Base-by-base conservation (phyloP, 2,113 vertebrate species). In the Pithys albifrons region DNA sequence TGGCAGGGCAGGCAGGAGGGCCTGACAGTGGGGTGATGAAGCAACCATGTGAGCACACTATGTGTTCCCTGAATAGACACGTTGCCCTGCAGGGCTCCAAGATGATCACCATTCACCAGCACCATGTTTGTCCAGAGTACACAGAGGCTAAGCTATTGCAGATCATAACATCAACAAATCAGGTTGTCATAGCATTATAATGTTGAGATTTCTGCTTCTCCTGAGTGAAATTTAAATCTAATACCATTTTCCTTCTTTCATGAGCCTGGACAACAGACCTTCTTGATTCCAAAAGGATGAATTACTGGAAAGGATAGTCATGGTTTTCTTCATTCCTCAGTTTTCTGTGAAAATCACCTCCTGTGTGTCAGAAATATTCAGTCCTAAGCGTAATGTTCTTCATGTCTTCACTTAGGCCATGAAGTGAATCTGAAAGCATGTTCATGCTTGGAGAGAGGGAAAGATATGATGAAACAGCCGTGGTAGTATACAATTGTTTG, bases 401-500 rank as follows among this genome's bases (percentile, higher is more conserved):
- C 31, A 43, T 27, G 10, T 39, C 55, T 91, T 84, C 48, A 55
- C 61, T 92, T 70, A 88, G 43, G 58, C 28, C 25, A 58, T 17
- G 15, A 46, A 13, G 28, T 10, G 23, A 88, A 90, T 37, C 64
- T 76, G 55, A 88, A 90, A 90, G 31, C 11, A 12, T 37, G 28
- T 51, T 88, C n/a, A 79, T 35, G 27, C 13, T 58, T 39, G 22
- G 27, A 39, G 70, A 67, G 29, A 43, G 37, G 15, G 31, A 59
- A 66, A 45, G 35, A 66, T 61, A 49, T 19, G 80, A 92, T 84
- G 89, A 94, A 95, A 84, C 39, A 66, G 70, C 6, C 9, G 61
- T 45, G 81, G 80, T 72, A 39, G 69, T 45, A 45, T 25, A 77
- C 55, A 55, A 87, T 95, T 96, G 91, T 95, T 75, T 65, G 57